Evolutionary conservation across 1,140 invertebrate genomes (phyloP).

Genomic region (Calliopsis andreniformis): DNA sequence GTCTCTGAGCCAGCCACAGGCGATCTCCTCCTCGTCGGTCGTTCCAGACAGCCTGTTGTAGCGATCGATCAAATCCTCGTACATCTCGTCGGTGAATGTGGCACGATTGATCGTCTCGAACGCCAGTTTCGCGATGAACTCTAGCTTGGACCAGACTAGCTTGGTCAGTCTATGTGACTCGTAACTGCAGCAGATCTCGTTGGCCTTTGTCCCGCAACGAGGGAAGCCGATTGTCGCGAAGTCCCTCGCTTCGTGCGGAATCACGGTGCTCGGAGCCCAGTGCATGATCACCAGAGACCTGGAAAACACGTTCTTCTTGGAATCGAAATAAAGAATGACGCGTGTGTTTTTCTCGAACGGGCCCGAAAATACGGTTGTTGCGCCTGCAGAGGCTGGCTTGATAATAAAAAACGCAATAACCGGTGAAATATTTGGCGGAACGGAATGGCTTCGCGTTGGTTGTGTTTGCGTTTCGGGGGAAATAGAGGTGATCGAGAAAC

Average conservation of each 20-base stretch:
- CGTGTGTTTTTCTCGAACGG: background rate
- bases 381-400: background rate
- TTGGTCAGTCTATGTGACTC: conserved; percentile 86
- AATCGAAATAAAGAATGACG: background rate
- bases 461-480: background rate
- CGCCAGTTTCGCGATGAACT: conserved; percentile 81
- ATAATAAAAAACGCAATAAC: conserved; percentile 21
- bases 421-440: background rate
- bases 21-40: conserved; percentile 80
- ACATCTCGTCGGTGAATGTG: conserved; percentile 82
- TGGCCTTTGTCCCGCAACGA: conserved; percentile 79
- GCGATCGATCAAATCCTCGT: conserved; percentile 81
- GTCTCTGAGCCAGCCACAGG: conserved; percentile 86
- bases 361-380: background rate
- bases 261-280: conserved; percentile 86
- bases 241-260: conserved; percentile 81
- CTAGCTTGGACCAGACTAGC: conserved; percentile 84
- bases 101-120: conserved; percentile 83
- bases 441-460: background rate
- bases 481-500: too few species aligned
- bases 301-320: background rate
- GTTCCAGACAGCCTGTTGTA: conserved; percentile 70
- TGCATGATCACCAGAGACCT: conserved; percentile 85
- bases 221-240: conserved; percentile 82
- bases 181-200: conserved; percentile 82